Conservation (phyloP, 2,797 vertebrate species). For the Geranospiza caerulescens region DNA sequence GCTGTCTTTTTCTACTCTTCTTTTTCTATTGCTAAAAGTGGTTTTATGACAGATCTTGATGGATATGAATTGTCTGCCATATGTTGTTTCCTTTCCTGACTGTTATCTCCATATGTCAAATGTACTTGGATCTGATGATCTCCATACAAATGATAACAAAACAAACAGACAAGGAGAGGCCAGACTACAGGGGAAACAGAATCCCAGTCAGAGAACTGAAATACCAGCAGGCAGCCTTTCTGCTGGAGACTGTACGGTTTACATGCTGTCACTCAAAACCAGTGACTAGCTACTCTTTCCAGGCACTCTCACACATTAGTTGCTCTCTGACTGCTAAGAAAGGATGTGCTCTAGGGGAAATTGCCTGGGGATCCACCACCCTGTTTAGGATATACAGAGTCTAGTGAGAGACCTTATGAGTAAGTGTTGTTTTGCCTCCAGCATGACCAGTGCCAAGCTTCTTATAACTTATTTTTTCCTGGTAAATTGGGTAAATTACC, state of each 20-base stretch:
- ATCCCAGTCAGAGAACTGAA: not conserved
- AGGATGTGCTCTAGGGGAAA: not conserved
- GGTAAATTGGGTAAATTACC: not conserved
- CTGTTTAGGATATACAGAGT: not conserved
- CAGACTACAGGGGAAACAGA: conserved; percentile 37
- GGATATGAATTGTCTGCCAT: conserved; percentile 58
- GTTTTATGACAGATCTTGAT: conserved; percentile 52
- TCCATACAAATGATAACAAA: conserved; percentile 41
- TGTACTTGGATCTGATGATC: conserved; percentile 58
- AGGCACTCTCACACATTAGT: not conserved
- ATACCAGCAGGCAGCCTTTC: conserved; percentile 23
- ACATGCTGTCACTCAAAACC: not conserved
- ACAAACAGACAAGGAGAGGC: conserved; percentile 59
- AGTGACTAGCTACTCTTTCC: not conserved
- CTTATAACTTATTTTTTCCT: not conserved
- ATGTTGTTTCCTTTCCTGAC: conserved; percentile 60
- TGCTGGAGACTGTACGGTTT: not conserved
- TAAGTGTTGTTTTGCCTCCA: not conserved
- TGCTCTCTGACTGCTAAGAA: not conserved
- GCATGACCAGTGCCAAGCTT: not conserved
- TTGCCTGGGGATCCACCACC: not conserved
- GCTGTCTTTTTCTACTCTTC: conserved; percentile 16
- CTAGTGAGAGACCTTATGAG: not conserved
- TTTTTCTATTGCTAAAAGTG: conserved; percentile 18
- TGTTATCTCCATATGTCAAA: conserved; percentile 60